Percentiles rank a stretch among this genome's conserved stretches.
Conservation (phyloP, 1,140 invertebrate species). For the Drosophila pallidifrons region DNA sequence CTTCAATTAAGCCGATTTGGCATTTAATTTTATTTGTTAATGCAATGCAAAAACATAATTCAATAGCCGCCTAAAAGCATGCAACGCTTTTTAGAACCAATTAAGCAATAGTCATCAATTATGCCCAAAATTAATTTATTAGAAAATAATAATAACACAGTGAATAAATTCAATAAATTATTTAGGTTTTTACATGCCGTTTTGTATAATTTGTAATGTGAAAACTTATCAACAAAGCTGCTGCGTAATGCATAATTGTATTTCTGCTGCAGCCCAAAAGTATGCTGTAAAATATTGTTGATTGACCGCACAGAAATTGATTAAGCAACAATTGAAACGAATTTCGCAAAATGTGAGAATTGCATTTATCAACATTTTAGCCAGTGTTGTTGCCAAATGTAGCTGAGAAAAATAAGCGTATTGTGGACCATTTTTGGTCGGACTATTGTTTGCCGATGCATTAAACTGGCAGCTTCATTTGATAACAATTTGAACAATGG, state of each 20-base stretch:
- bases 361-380: conserved; percentile 23
- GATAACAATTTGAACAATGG: conserved; percentile 57
- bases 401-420: conserved; percentile 46
- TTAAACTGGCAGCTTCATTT: conserved; percentile 58
- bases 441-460: conserved; percentile 75
- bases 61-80: conserved; percentile 11
- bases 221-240: not conserved
- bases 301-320: conserved; percentile 9
- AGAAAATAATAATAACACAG: not conserved
- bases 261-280: conserved; percentile 2
- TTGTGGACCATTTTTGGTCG: conserved; percentile 49
- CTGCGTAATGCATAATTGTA: not conserved
- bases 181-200: too few species aligned
- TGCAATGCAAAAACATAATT: not conserved
- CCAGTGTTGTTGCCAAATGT: conserved; percentile 7
- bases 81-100: not conserved
- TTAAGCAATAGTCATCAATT: not conserved
- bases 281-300: conserved; percentile 18
- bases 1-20: not conserved
- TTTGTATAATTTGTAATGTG: not conserved
- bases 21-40: not conserved
- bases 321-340: not conserved
- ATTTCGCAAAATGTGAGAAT: not conserved
- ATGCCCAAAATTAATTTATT: not conserved
- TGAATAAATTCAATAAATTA: not conserved